Evolutionary conservation across 2,113 vertebrate species (phyloP).

Genomic region (Aptenodytes forsteri): DNA sequence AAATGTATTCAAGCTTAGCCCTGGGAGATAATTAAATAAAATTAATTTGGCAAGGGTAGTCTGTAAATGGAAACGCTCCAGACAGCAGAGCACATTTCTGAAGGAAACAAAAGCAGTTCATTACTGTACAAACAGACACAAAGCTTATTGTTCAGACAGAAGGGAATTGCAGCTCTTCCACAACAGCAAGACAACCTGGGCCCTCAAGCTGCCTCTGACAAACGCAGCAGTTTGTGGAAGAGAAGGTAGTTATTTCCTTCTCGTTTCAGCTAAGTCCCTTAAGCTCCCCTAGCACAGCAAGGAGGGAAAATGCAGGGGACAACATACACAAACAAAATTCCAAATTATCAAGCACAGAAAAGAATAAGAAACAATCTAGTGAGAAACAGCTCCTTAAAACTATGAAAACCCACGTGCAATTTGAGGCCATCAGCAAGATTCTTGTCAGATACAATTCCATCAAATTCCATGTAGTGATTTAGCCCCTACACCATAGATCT

Average conservation of each 20-base stretch:
- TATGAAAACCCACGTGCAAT: fast-evolving
- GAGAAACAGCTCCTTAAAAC: background rate
- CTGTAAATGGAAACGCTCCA: conserved; percentile 75
- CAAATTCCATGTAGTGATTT: background rate
- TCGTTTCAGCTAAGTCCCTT: background rate
- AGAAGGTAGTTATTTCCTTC: background rate
- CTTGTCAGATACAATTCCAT: background rate
- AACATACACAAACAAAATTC: background rate
- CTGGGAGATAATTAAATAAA: conserved; percentile 86
- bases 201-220: conserved; percentile 9
- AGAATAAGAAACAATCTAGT: background rate
- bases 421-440: background rate
- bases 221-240: background rate
- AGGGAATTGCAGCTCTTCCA: background rate
- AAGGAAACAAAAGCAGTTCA: conserved; percentile 71
- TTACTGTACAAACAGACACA: conserved; percentile 47
- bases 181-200: background rate
- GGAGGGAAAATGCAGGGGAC: background rate
- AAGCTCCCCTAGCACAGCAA: background rate
- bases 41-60: conserved; percentile 83
- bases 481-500: background rate
- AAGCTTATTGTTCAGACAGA: conserved; percentile 17
- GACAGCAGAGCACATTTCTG: conserved; percentile 44
- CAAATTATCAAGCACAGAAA: background rate
- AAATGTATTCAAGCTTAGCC: conserved; percentile 84